phyloP scores from a whole-genome alignment of 37 sponge, comb jelly and placozoan species.

The Halichondria panicea region DNA sequence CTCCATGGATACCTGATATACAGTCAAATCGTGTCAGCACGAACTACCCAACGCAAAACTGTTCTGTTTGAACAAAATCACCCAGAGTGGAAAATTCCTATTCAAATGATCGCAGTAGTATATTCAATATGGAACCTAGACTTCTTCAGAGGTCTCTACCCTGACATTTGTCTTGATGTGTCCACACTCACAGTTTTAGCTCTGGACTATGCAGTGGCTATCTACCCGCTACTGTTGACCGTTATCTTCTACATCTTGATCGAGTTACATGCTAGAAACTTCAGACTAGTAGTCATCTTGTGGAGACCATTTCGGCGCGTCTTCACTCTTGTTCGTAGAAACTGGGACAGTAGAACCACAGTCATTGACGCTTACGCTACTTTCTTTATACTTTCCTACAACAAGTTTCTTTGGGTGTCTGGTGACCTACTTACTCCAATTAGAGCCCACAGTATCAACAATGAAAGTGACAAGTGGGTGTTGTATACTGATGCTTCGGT shows the following conservation, averaged over 20 bases:
- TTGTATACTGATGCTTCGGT: conserved; percentile 44
- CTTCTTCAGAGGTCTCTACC: conserved; percentile 8
- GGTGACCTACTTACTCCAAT: conserved; percentile 26
- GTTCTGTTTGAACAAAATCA: background rate
- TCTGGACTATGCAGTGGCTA: conserved; percentile 21
- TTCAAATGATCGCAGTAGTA: background rate
- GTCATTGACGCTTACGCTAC: conserved; percentile 46
- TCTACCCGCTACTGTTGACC: conserved; percentile 21
- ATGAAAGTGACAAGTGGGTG: background rate
- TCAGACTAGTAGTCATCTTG: background rate
- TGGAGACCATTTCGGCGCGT: conserved; percentile 19
- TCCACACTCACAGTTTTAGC: conserved; percentile 1
- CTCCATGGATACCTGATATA: conserved; percentile 54
- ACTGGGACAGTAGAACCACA: conserved; percentile 32
- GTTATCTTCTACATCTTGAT: conserved; percentile 8
- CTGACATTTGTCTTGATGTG: conserved; percentile 13
- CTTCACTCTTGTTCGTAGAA: conserved; percentile 21
- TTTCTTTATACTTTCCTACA: conserved; percentile 50
- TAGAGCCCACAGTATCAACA: background rate
- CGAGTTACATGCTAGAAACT: background rate
- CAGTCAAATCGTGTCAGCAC: conserved; percentile 36
- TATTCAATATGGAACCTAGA: conserved; percentile 38
- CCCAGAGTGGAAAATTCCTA: background rate
- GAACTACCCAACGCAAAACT: conserved; percentile 4
- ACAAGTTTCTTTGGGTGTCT: conserved; percentile 37